phyloP scores from a whole-genome alignment of 2,888 invertebrate genomes.

The Erebia ligea region DNA sequence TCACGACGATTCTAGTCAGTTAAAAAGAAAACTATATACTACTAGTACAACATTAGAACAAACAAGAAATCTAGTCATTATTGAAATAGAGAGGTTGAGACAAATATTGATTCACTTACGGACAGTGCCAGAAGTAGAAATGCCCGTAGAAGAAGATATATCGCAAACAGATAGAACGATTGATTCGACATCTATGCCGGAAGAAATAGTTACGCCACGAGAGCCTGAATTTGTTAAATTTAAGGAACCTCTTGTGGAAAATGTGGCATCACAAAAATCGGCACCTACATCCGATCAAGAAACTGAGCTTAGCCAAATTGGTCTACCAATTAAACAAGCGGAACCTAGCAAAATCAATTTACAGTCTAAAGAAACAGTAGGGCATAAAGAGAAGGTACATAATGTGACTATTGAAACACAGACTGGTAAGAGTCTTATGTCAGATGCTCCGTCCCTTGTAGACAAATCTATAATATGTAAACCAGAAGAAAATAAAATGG shows the following conservation, averaged over 20 bases:
- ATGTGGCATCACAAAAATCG: slow-evolving; percentile 24
- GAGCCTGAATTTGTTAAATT: slow-evolving; percentile 49
- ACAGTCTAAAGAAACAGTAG: slow-evolving; percentile 34
- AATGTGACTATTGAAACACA: slow-evolving; percentile 84
- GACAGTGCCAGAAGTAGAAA: slow-evolving; percentile 55
- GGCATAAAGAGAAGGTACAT: slow-evolving; percentile 33
- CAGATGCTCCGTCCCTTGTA: slow-evolving; percentile 65
- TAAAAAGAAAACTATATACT: slow-evolving; percentile 80
- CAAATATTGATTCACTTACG: slow-evolving; percentile 71
- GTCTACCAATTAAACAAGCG: background rate
- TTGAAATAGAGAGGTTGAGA: slow-evolving; percentile 82
- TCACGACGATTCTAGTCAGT: slow-evolving; percentile 77
- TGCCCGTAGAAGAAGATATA: slow-evolving; percentile 69
- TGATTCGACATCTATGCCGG: slow-evolving; percentile 88
- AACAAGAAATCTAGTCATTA: slow-evolving; percentile 84
- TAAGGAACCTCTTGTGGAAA: slow-evolving; percentile 46
- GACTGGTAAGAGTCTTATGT: slow-evolving; percentile 85
- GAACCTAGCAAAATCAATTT: slow-evolving; percentile 36
- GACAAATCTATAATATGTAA: slow-evolving; percentile 74
- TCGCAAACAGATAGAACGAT: slow-evolving; percentile 85
- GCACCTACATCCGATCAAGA: slow-evolving; percentile 5
- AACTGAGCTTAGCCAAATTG: slow-evolving; percentile 27
- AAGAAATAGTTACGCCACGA: slow-evolving; percentile 83
- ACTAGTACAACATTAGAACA: slow-evolving; percentile 84
- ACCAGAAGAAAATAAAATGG: slow-evolving; percentile 63